Evolutionary conservation across 2,888 invertebrate genomes (phyloP).

Genomic region (Limnephilus rhombicus): DNA sequence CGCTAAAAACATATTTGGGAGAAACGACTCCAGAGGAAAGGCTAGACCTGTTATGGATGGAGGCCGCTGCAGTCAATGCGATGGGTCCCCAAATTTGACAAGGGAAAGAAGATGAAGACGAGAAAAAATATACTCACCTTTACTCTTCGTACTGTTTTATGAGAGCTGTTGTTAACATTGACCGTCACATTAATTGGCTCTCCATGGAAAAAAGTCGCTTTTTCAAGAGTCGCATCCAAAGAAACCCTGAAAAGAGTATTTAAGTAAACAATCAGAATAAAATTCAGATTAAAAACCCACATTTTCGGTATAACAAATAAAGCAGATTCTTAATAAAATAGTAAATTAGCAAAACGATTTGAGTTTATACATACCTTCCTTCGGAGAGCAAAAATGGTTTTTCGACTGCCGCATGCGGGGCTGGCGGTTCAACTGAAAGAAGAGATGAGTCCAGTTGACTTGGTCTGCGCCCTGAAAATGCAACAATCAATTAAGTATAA

Average conservation of each 20-base stretch:
- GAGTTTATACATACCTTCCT: constrained; percentile 75
- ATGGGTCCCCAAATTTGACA: too few relatives aligned
- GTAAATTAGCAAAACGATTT: too few relatives aligned
- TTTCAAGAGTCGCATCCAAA: constrained; percentile 88
- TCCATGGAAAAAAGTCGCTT: constrained; percentile 89
- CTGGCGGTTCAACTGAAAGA: constrained; percentile 69
- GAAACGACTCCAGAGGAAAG: too few relatives aligned
- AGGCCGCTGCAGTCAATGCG: too few relatives aligned
- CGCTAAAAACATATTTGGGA: too few relatives aligned
- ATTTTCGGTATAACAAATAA: too few relatives aligned
- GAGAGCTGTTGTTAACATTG: constrained; percentile 87
- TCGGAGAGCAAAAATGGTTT: constrained; percentile 93
- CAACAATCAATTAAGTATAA: background rate
- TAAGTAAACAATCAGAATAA: constrained; percentile 1
- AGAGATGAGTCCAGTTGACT: background rate
- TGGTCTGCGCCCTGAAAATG: background rate
- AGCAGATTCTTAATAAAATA: too few relatives aligned
- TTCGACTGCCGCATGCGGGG: constrained; percentile 85
- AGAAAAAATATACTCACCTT: constrained; percentile 80
- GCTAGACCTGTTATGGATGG: too few relatives aligned
- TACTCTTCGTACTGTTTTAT: constrained; percentile 89
- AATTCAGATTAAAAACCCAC: background rate
- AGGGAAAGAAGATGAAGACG: too few relatives aligned
- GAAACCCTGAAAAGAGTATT: constrained; percentile 78
- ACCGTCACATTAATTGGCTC: constrained; percentile 88